Percentiles rank a stretch among this genome's conserved stretches.
Conservation (phyloP, 1,140 invertebrate species). For the Dryas iulia region DNA sequence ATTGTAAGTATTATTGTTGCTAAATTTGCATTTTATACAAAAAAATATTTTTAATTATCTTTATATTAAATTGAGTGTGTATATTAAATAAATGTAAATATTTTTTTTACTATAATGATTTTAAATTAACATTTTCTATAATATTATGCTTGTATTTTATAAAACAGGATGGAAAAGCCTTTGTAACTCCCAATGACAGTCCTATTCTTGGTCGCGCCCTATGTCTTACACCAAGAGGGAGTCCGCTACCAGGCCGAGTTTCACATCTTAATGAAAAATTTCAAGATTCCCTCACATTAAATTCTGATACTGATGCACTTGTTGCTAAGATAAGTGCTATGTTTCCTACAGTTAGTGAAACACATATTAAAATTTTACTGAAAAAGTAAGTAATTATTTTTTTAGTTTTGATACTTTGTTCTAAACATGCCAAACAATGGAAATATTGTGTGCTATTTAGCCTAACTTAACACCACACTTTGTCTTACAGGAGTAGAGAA, state of each 20-base stretch:
- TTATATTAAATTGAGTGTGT: too few relatives aligned
- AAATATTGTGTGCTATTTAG: too few relatives aligned
- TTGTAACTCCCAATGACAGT: constrained; percentile 72
- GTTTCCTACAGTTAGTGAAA: constrained; percentile 94
- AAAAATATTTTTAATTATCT: background rate
- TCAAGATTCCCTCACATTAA: constrained; percentile 84
- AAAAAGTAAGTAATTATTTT: constrained; percentile 87
- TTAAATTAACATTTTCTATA: too few relatives aligned
- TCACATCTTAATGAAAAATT: constrained; percentile 81
- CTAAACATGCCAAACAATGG: too few relatives aligned
- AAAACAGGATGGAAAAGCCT: constrained; percentile 50
- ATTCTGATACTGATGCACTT: constrained; percentile 85
- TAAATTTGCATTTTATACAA: background rate
- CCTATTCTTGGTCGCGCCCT: constrained; percentile 78
- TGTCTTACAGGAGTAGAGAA: too few relatives aligned
- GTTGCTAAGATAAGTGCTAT: constrained; percentile 92
- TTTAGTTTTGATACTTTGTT: background rate
- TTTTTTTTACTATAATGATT: background rate
- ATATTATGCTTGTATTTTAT: background rate
- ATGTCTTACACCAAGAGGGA: constrained; percentile 77
- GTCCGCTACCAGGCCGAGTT: constrained; percentile 67
- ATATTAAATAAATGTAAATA: too few relatives aligned
- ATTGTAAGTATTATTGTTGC: constrained; percentile 71
- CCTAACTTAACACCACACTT: too few relatives aligned
- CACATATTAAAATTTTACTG: constrained; percentile 91